These are phyloP conservation scores for Euglossa dilemma DNA, from an alignment of 1,140 invertebrate genomes.

Conservation along the genomic window DNA sequence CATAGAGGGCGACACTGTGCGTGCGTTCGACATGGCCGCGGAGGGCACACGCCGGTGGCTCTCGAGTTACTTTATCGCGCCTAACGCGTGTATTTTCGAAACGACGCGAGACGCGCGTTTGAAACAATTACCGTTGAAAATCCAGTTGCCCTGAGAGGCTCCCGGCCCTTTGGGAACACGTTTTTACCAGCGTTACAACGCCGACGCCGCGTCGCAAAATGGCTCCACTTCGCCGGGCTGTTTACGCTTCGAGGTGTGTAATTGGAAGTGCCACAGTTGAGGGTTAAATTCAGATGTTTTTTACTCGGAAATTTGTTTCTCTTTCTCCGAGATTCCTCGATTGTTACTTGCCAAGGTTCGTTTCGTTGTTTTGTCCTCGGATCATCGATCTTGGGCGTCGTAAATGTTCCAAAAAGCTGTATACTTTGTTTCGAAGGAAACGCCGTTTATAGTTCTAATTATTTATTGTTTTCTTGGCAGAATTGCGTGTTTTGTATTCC, in stretches of 20 bases:
- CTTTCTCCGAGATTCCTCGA: no score
- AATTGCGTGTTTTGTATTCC: no score
- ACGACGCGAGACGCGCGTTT: neutral
- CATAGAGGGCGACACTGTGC: no score
- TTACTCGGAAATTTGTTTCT: no score
- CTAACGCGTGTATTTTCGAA: neutral
- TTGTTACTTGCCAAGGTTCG: neutral
- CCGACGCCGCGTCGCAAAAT: neutral
- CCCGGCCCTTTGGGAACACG: neutral
- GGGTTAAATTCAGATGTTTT: no score
- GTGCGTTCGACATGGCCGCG: neutral
- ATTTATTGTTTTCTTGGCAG: no score
- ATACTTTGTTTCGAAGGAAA: no score
- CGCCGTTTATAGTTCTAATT: no score
- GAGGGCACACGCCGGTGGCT: neutral
- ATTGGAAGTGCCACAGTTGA: neutral
- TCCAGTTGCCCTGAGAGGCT: neutral
- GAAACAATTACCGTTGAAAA: conserved; percentile 1
- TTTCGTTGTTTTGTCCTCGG: no score
- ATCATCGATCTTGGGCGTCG: no score
- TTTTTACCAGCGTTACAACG: neutral
- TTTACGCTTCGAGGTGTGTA: neutral
- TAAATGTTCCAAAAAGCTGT: no score
- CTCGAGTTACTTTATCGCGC: neutral
- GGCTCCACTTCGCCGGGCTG: neutral